Evolutionary conservation across 2,888 invertebrate species (phyloP).

Genomic region (Kryphioiulus occultus): DNA sequence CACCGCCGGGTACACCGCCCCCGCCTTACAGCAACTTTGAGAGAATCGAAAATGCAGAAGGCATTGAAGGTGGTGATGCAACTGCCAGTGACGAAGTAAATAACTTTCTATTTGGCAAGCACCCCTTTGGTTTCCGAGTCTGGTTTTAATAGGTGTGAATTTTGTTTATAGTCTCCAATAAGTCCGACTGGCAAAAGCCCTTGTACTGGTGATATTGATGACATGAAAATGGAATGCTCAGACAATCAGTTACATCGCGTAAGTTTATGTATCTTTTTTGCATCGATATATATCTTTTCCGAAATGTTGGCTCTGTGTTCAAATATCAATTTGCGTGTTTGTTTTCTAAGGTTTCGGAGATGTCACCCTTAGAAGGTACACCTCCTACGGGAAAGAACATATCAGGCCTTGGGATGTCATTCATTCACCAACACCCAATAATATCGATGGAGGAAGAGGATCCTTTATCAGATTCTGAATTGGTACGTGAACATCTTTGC

Average conservation of each 20-base stretch:
- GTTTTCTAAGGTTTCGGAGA: conserved; percentile 57
- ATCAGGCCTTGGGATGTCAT: conserved; percentile 48
- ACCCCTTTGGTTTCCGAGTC: not conserved
- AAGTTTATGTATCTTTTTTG: not conserved
- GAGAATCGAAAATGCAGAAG: conserved; percentile 1
- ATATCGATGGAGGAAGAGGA: conserved; percentile 93
- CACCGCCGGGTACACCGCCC: conserved; percentile 87
- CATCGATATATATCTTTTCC: not conserved
- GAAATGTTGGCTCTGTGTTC: not conserved
- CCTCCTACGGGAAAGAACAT: conserved; percentile 29
- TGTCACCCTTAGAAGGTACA: conserved; percentile 61
- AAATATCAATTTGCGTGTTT: conserved; percentile 2
- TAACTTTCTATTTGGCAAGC: not conserved
- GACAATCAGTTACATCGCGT: conserved; percentile 39
- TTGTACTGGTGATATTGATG: conserved; percentile 33
- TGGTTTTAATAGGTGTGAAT: not conserved
- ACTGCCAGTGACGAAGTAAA: conserved; percentile 45
- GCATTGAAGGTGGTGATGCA: conserved; percentile 40
- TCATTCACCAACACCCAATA: conserved; percentile 65
- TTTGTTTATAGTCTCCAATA: conserved; percentile 51
- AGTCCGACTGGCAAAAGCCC: conserved; percentile 53
- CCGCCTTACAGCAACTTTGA: conserved; percentile 72
- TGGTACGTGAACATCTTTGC: conserved; percentile 67
- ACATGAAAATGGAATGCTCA: conserved; percentile 49
- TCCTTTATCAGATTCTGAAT: conserved; percentile 80